Percentiles rank a stretch among this genome's conserved stretches.
Conservation (phyloP, 2,888 invertebrate species). For the Myopa testacea region DNA sequence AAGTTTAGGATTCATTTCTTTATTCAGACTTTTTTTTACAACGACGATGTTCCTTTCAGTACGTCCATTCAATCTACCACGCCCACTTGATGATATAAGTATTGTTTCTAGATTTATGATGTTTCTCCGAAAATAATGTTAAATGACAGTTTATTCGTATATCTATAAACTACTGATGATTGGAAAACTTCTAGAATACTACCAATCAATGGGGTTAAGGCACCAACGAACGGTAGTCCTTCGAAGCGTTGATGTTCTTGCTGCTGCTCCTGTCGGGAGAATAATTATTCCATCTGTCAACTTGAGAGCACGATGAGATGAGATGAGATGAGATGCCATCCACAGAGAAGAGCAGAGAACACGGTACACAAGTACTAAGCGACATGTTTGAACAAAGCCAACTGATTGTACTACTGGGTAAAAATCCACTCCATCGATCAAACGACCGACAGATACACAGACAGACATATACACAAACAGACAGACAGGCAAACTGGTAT, state of each 20-base stretch:
- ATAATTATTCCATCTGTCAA: conserved; percentile 43
- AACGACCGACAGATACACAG: neutral
- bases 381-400: neutral
- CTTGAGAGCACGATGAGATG: conserved; percentile 23
- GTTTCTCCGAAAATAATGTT: no score
- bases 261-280: conserved; percentile 28
- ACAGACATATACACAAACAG: neutral
- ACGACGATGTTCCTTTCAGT: no score
- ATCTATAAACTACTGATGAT: no score
- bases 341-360: neutral
- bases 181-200: no score
- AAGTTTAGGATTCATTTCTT: no score
- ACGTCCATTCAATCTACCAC: no score
- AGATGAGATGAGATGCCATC: neutral
- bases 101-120: no score
- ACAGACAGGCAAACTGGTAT: neutral
- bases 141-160: no score
- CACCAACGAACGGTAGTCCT: no score
- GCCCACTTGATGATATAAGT: no score
- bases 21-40: no score
- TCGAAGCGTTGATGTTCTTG: conserved; percentile 31
- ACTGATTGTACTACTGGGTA: neutral
- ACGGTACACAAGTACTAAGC: neutral
- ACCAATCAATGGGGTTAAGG: neutral
- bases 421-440: neutral